A percentile compares a stretch with the other conserved stretches of the same genome.
phyloP scores from a whole-genome alignment of 2,888 invertebrate genomes.

The Imbricaverruca yamaguchii region DNA sequence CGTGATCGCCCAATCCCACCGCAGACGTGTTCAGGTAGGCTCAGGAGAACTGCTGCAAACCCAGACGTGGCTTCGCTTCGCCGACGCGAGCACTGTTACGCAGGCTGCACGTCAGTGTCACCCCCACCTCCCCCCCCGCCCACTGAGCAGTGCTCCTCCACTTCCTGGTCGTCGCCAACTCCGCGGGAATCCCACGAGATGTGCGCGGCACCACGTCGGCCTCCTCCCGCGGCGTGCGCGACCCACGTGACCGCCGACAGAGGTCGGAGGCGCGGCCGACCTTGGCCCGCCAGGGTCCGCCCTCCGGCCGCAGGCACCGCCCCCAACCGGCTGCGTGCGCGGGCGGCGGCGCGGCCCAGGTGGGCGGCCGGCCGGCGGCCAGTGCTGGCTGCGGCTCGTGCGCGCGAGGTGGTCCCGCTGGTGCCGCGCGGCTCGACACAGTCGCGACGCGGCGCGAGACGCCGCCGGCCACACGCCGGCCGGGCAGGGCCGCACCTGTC shows the following conservation, averaged over 20 bases:
- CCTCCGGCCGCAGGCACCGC: neutral
- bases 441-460: too few relatives aligned
- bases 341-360: neutral
- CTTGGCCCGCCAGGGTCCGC: neutral
- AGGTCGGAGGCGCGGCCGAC: neutral
- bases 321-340: constrained; percentile 2
- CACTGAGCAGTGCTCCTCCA: neutral
- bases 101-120: too few relatives aligned
- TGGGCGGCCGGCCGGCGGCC: neutral
- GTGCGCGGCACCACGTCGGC: neutral
- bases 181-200: too few relatives aligned
- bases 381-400: neutral
- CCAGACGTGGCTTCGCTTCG: too few relatives aligned
- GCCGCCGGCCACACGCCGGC: too few relatives aligned
- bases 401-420: neutral
- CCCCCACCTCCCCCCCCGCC: neutral
- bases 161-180: too few relatives aligned
- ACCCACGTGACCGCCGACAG: neutral
- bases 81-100: too few relatives aligned
- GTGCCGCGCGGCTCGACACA: neutral
- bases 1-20: too few relatives aligned
- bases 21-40: too few relatives aligned
- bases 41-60: too few relatives aligned
- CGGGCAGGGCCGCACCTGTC: too few relatives aligned
- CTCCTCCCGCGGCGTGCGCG: neutral